A percentile compares a stretch with the other conserved stretches of the same genome.
Evolutionary conservation across 2,888 invertebrate genomes (phyloP).

Genomic region (Criorhina ranunculi): DNA sequence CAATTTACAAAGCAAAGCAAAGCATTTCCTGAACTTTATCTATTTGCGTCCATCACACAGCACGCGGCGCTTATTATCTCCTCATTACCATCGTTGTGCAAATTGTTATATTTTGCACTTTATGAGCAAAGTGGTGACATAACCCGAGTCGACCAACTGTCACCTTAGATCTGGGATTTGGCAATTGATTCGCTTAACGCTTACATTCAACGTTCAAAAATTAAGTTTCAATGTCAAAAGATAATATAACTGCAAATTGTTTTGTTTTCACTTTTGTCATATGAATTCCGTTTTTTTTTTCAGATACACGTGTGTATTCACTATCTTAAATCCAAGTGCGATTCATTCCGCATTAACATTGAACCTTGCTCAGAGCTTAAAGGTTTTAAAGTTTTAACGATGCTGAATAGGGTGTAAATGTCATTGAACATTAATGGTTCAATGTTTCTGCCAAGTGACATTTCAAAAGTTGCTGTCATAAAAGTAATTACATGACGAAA

Average conservation of each 20-base stretch:
- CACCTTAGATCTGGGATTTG: neutral
- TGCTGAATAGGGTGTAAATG: slow-evolving; percentile 1
- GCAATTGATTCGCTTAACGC: neutral
- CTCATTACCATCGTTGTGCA: slow-evolving; percentile 18
- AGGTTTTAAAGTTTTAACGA: neutral
- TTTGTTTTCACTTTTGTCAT: slow-evolving; percentile 28
- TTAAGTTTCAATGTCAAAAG: slow-evolving; percentile 14
- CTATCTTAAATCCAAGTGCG: neutral
- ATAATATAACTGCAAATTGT: slow-evolving; percentile 11
- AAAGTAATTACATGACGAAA: neutral
- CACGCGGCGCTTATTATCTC: slow-evolving; percentile 7
- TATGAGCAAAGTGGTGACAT: slow-evolving; percentile 13
- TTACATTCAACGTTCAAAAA: neutral
- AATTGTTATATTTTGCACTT: slow-evolving; percentile 19
- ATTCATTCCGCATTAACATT: neutral
- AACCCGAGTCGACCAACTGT: slow-evolving; percentile 7
- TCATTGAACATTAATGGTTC: slow-evolving; percentile 23
- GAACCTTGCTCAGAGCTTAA: slow-evolving; percentile 6
- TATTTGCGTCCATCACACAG: slow-evolving; percentile 1
- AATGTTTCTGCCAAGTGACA: slow-evolving; percentile 14
- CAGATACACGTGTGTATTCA: neutral
- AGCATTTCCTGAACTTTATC: slow-evolving; percentile 1
- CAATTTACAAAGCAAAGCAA: neutral
- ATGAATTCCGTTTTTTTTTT: neutral
- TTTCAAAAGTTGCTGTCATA: neutral